Evolutionary conservation across 2,113 vertebrate species (phyloP).

Genomic region (Anthoscopus minutus): DNA sequence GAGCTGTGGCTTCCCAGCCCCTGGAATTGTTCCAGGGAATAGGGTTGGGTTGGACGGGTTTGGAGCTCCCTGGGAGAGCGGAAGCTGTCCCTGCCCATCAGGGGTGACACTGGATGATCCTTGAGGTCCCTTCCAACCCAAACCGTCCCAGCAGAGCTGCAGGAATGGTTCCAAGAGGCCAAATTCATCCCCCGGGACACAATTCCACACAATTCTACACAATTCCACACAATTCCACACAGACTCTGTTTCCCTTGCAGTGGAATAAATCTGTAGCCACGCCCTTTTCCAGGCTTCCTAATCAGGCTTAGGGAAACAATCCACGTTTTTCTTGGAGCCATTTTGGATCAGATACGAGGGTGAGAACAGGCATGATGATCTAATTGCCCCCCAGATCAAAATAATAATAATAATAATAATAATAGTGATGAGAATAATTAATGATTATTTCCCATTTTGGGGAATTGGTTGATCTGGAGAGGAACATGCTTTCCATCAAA

Average conservation of each 20-base stretch:
- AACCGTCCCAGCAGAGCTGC: background rate
- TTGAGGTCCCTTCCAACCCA: background rate
- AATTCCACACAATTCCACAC: background rate
- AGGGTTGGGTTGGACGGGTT: too few species aligned
- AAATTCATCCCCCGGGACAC: background rate
- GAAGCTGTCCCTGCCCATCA: background rate
- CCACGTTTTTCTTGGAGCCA: background rate
- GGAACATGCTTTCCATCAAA: background rate
- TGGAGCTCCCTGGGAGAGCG: background rate
- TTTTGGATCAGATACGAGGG: background rate
- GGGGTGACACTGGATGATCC: background rate
- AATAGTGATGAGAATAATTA: background rate
- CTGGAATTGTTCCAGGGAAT: background rate
- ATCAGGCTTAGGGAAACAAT: constrained; percentile 26
- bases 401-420: background rate
- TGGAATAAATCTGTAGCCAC: background rate
- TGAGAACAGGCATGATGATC: background rate
- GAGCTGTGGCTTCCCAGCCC: background rate
- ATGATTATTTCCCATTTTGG: background rate
- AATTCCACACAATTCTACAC: background rate
- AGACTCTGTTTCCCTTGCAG: background rate
- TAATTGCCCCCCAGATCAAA: background rate
- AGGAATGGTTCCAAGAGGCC: background rate
- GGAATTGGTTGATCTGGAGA: background rate
- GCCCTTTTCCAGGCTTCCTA: constrained; percentile 15